Evolutionary conservation across 2,888 invertebrate genomes (phyloP).

Genomic region (Trissonchulus sp.): DNA sequence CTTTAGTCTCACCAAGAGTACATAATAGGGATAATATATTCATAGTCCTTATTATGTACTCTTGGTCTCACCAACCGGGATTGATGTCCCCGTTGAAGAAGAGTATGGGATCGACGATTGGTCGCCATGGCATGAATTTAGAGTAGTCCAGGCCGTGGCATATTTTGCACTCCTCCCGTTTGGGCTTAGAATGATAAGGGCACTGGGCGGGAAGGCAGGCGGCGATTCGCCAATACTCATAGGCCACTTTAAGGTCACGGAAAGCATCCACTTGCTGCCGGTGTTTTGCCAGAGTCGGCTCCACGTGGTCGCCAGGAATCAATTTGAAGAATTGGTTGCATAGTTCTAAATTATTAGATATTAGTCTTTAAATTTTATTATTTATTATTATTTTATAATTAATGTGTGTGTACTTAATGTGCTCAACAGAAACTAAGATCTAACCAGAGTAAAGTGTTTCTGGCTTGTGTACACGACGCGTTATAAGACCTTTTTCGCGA

Average conservation of each 20-base stretch:
- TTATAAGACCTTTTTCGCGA: too few relatives aligned
- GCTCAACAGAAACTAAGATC: too few relatives aligned
- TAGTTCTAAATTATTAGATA: not conserved
- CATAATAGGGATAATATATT: too few relatives aligned
- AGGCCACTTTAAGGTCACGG: not conserved
- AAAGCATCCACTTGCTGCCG: not conserved
- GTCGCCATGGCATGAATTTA: not conserved
- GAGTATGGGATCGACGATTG: not conserved
- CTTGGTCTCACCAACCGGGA: not conserved
- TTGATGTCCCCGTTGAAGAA: not conserved
- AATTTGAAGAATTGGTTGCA: not conserved
- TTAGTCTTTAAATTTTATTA: too few relatives aligned
- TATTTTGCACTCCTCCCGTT: not conserved
- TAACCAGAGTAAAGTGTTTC: too few relatives aligned
- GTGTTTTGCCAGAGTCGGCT: not conserved
- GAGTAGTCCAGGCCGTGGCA: not conserved
- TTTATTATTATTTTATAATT: too few relatives aligned
- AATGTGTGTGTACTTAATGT: too few relatives aligned
- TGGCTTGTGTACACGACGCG: too few relatives aligned
- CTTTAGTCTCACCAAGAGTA: too few relatives aligned
- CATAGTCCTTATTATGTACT: not conserved
- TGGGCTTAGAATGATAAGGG: not conserved
- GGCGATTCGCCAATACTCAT: not conserved
- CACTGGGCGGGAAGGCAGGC: not conserved
- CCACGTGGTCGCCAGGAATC: not conserved